These are phyloP conservation scores for Tetranychus urticae DNA, from an alignment of 1,140 invertebrate genomes.

Conservation along the genomic window DNA sequence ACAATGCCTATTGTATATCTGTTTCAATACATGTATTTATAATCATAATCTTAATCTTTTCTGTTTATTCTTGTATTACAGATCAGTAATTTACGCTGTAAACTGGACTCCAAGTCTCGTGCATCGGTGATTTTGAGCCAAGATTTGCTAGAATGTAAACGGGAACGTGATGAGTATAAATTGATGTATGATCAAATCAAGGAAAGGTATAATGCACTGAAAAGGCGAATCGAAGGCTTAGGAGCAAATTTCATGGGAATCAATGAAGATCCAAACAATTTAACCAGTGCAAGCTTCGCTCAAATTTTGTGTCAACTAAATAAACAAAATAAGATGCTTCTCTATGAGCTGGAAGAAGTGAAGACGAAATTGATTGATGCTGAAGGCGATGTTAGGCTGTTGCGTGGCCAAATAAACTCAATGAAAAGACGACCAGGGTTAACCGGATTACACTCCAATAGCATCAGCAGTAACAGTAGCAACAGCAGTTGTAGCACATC, in stretches of 20 bases:
- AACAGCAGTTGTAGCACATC: too few species aligned
- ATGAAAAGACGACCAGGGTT: not conserved
- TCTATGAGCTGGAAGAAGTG: slow-evolving; percentile 39
- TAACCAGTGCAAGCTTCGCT: slow-evolving; percentile 9
- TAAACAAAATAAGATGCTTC: slow-evolving; percentile 38
- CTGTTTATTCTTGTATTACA: not conserved
- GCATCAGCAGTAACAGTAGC: too few species aligned
- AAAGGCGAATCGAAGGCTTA: slow-evolving; percentile 18
- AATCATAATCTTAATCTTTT: not conserved
- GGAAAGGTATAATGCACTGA: slow-evolving; percentile 28
- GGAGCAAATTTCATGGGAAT: not conserved
- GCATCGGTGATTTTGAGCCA: slow-evolving; percentile 45
- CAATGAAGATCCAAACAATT: not conserved
- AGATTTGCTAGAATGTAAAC: slow-evolving; percentile 48
- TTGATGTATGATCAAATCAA: slow-evolving; percentile 52
- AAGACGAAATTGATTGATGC: slow-evolving; percentile 43
- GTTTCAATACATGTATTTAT: not conserved
- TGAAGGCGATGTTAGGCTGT: slow-evolving; percentile 20
- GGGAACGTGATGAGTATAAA: slow-evolving; percentile 53
- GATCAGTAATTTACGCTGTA: slow-evolving; percentile 22
- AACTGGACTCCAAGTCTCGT: slow-evolving; percentile 53
- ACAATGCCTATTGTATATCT: not conserved
- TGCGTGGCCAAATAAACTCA: slow-evolving; percentile 3
- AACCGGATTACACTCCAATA: not conserved
- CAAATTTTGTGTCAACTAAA: slow-evolving; percentile 29